Percentiles rank a stretch among this genome's conserved stretches.
phyloP scores from a whole-genome alignment of 1,140 invertebrate species.

The Riptortus pedestris region DNA sequence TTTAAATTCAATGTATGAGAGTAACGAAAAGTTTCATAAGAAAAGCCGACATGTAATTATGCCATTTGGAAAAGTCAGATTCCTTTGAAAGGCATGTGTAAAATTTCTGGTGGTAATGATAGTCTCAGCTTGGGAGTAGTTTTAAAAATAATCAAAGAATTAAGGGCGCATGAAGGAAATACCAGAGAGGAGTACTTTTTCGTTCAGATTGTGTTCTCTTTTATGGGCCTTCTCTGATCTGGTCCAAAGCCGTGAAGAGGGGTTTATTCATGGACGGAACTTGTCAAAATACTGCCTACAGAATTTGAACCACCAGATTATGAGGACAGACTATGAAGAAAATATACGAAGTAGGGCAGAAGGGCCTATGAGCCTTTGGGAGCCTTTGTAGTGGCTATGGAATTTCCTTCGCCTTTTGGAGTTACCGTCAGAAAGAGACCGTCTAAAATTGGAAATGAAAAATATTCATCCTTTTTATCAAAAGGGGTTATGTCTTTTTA shows the following conservation, averaged over 20 bases:
- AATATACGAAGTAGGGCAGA: slow-evolving; percentile 33
- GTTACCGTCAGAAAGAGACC: slow-evolving; percentile 29
- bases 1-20: too few species aligned
- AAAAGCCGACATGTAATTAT: too few species aligned
- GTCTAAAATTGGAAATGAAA: slow-evolving; percentile 32
- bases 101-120: too few species aligned
- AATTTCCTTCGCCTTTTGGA: slow-evolving; percentile 34
- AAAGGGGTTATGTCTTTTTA: not conserved
- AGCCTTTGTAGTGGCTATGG: slow-evolving; percentile 33
- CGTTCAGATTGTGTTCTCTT: slow-evolving; percentile 7
- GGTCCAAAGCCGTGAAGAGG: not conserved
- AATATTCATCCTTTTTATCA: slow-evolving; percentile 34
- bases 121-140: too few species aligned
- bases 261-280: not conserved
- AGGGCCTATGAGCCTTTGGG: slow-evolving; percentile 31
- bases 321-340: slow-evolving; percentile 33
- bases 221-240: slow-evolving; percentile 9
- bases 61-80: too few species aligned
- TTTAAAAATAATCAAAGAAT: too few species aligned
- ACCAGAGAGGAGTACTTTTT: not conserved
- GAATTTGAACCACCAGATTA: slow-evolving; percentile 23
- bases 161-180: not conserved
- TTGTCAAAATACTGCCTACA: not conserved
- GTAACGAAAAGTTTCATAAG: too few species aligned
- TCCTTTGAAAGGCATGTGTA: too few species aligned